A percentile compares a stretch with the other conserved stretches of the same genome.
Evolutionary conservation across 2,888 invertebrate genomes (phyloP).

Genomic region (Drosophila colorata): DNA sequence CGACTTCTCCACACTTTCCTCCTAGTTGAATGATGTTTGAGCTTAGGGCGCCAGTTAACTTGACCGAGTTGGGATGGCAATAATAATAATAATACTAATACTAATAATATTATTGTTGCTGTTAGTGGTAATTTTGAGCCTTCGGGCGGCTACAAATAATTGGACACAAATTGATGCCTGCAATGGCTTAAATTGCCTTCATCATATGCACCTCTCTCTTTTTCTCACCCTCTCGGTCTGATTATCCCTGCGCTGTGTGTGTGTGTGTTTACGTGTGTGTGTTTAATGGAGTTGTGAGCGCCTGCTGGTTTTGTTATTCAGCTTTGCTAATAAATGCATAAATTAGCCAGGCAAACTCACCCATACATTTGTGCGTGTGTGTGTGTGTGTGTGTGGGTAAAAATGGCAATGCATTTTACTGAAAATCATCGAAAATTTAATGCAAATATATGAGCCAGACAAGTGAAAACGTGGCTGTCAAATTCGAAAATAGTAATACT

Average conservation of each 20-base stretch:
- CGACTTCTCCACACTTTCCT: not conserved
- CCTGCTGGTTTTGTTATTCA: slow-evolving; percentile 37
- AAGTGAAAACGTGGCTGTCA: not conserved
- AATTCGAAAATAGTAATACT: not conserved
- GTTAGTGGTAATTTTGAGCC: not conserved
- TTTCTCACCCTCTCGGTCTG: not conserved
- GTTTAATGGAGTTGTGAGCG: slow-evolving; percentile 24
- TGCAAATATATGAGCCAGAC: slow-evolving; percentile 36
- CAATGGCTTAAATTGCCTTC: slow-evolving; percentile 10
- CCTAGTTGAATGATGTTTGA: not conserved
- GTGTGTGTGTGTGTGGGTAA: not conserved
- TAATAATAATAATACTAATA: slow-evolving; percentile 1
- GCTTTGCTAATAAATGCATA: slow-evolving; percentile 56
- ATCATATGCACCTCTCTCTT: not conserved
- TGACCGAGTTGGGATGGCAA: not conserved
- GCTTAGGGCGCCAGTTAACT: not conserved
- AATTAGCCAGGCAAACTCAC: slow-evolving; percentile 46
- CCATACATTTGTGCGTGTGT: not conserved
- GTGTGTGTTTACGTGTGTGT: slow-evolving; percentile 21
- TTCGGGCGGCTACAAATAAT: slow-evolving; percentile 3
- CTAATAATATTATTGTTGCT: slow-evolving; percentile 1
- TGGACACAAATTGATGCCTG: slow-evolving; percentile 10
- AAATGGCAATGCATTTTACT: slow-evolving; percentile 24
- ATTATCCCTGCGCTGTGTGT: slow-evolving; percentile 1
- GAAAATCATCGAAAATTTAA: slow-evolving; percentile 59